A percentile compares a stretch with the other conserved stretches of the same genome.
phyloP scores from a whole-genome alignment of 2,888 invertebrate genomes.

The Caenorhabditis sp. region DNA sequence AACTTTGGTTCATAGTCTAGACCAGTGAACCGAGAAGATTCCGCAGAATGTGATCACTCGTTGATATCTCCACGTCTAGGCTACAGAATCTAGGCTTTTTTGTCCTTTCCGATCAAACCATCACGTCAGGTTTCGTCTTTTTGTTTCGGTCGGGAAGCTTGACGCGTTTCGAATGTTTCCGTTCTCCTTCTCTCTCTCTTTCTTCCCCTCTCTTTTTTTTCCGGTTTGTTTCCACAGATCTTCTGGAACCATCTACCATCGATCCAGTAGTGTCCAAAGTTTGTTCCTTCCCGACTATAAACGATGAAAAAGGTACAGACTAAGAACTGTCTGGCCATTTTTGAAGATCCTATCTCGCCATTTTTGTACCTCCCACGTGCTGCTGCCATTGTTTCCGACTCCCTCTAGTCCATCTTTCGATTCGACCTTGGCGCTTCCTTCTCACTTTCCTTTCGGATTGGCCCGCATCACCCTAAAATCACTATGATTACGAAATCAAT shows the following conservation, averaged over 20 bases:
- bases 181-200: too few species aligned
- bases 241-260: neutral
- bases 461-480: slow-evolving; percentile 15
- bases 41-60: slow-evolving; percentile 3
- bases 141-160: neutral
- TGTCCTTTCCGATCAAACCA: slow-evolving; percentile 11
- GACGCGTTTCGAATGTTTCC: too few species aligned
- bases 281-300: neutral
- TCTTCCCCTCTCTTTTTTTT: too few species aligned
- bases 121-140: slow-evolving; percentile 4
- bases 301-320: neutral
- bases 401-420: slow-evolving; percentile 6
- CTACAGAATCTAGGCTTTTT: slow-evolving; percentile 1
- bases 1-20: neutral
- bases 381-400: slow-evolving; percentile 5
- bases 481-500: slow-evolving; percentile 16
- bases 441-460: slow-evolving; percentile 11
- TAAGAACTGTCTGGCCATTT: neutral
- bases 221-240: neutral
- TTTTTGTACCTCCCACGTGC: neutral
- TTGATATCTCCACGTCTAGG: slow-evolving; percentile 15
- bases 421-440: slow-evolving; percentile 17
- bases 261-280: too few species aligned
- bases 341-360: slow-evolving; percentile 1
- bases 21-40: too few species aligned